Evolutionary conservation across 2,113 vertebrate species (phyloP).

Genomic region (Callaeas wilsoni): DNA sequence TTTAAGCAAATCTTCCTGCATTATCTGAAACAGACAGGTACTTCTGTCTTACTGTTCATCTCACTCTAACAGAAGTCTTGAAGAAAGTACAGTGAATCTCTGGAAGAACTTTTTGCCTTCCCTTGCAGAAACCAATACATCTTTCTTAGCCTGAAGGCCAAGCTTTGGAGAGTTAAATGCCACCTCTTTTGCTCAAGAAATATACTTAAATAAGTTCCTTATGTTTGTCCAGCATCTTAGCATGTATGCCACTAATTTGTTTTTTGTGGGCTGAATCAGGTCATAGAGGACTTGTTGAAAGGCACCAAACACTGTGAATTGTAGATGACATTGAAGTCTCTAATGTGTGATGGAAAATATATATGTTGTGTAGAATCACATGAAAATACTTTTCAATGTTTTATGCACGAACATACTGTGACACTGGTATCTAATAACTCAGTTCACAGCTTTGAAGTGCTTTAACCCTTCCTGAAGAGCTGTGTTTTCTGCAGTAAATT

Average conservation of each 20-base stretch:
- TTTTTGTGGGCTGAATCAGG: neutral
- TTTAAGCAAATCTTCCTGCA: neutral
- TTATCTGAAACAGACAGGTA: neutral
- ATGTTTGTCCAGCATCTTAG: neutral
- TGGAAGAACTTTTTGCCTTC: neutral
- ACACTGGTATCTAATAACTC: constrained; percentile 36
- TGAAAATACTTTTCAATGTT: constrained; percentile 15
- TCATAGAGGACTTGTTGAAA: neutral
- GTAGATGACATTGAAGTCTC: neutral
- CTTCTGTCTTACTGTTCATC: neutral
- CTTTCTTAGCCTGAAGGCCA: neutral
- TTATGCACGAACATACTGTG: constrained; percentile 12
- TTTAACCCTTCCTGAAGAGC: neutral
- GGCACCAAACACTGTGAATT: neutral
- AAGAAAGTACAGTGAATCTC: neutral
- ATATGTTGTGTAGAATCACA: constrained; percentile 3
- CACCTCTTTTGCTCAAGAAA: neutral
- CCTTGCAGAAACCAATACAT: neutral
- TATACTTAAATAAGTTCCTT: neutral
- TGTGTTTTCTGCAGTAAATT: constrained; percentile 43
- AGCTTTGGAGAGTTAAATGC: neutral
- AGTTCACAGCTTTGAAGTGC: constrained; percentile 21
- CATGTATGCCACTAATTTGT: neutral
- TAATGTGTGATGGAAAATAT: neutral
- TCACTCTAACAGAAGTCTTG: neutral